Conservation (phyloP, 1,140 invertebrate species). For the Paraescarpia echinospica region DNA sequence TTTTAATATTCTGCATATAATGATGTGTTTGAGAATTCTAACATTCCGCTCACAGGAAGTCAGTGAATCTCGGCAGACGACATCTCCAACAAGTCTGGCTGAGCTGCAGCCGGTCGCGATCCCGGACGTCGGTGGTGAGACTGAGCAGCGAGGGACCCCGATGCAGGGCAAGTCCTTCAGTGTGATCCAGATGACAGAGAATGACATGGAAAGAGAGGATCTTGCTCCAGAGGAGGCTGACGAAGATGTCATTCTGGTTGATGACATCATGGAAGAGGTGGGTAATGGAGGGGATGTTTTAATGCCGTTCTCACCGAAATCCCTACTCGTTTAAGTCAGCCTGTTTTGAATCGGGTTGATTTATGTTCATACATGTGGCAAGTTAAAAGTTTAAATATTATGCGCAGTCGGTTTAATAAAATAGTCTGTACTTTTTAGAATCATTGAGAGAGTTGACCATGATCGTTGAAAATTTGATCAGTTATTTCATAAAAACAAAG, state of each 20-base stretch:
- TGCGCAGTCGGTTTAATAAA: too few species aligned
- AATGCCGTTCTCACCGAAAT: neutral
- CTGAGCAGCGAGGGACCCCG: constrained; percentile 37
- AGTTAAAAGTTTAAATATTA: too few species aligned
- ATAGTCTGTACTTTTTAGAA: too few species aligned
- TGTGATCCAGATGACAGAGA: neutral
- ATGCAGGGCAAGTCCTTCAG: neutral
- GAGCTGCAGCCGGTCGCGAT: constrained; percentile 17
- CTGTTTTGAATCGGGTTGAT: too few species aligned
- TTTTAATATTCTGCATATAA: too few species aligned
- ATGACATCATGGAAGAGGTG: constrained; percentile 34
- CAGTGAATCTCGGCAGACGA: neutral
- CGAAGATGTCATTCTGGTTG: constrained; percentile 62
- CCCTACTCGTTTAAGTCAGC: too few species aligned
- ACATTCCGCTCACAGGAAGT: neutral
- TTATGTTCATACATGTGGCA: too few species aligned
- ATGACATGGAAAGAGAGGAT: neutral
- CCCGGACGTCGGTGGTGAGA: constrained; percentile 7
- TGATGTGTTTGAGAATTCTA: neutral
- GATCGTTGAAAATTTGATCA: too few species aligned
- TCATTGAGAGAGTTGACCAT: too few species aligned
- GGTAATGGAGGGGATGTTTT: neutral
- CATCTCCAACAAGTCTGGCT: neutral
- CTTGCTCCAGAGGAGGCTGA: constrained; percentile 32
- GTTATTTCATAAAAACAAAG: too few species aligned